A percentile compares a stretch with the other conserved stretches of the same genome.
phyloP scores from a whole-genome alignment of 2,113 vertebrate genomes.

The Pomatostomus ruficeps region DNA sequence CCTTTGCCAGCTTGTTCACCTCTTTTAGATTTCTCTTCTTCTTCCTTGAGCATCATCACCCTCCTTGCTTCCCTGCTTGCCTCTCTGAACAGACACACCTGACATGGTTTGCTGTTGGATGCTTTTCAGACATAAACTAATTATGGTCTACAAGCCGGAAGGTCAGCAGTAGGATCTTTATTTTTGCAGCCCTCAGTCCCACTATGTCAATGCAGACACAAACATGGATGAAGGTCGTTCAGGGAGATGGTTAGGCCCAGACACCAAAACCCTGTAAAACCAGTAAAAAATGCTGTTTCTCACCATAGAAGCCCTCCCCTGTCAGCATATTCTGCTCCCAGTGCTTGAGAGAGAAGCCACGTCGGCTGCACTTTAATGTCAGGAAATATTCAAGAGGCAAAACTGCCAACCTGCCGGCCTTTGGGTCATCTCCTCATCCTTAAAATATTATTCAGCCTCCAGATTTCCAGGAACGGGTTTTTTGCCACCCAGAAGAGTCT shows the following conservation, averaged over 20 bases:
- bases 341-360: background rate
- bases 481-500: background rate
- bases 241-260: background rate
- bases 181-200: background rate
- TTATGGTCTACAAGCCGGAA: background rate
- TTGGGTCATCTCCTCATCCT: background rate
- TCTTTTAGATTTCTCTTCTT: background rate
- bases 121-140: background rate
- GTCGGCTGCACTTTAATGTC: background rate
- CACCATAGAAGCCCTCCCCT: background rate
- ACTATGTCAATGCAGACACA: too few relatives aligned
- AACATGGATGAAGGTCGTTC: background rate
- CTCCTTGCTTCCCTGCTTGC: background rate
- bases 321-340: background rate
- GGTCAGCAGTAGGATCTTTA: background rate
- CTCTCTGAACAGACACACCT: background rate
- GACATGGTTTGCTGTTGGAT: background rate
- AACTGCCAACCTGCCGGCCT: background rate
- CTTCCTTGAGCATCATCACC: background rate
- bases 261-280: background rate
- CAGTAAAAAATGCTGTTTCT: background rate
- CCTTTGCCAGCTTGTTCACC: background rate
- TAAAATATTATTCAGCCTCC: background rate
- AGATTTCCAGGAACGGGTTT: background rate
- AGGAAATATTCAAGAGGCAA: background rate